Evolutionary conservation across 2,113 vertebrate genomes (phyloP).

Genomic region (Pithys albifrons): DNA sequence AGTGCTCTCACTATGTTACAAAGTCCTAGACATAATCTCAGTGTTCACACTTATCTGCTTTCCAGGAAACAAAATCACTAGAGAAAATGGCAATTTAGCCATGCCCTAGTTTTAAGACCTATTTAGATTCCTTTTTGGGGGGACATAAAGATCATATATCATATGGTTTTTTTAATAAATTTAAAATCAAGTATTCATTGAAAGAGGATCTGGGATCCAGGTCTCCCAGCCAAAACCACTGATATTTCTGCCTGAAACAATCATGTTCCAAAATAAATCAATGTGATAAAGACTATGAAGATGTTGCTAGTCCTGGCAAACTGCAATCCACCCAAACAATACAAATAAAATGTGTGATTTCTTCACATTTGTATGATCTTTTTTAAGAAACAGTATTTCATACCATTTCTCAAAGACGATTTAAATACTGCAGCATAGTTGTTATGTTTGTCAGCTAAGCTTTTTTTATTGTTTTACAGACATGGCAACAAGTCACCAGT

Average conservation of each 20-base stretch:
- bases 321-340: background rate
- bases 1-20: background rate
- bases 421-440: background rate
- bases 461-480: background rate
- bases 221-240: background rate
- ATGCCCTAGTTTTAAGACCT: background rate
- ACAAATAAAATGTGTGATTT: background rate
- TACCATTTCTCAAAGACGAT: background rate
- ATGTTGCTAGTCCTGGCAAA: rapidly evolving
- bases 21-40: background rate
- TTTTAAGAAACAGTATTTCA: background rate
- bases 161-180: background rate
- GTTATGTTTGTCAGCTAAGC: background rate
- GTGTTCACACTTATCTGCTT: background rate
- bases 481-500: background rate
- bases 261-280: background rate
- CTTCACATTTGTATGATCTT: background rate
- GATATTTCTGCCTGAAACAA: background rate
- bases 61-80: background rate
- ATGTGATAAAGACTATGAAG: background rate
- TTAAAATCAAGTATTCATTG: background rate
- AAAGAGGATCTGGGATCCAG: background rate
- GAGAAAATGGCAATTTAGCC: background rate
- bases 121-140: background rate
- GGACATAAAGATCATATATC: background rate